A percentile compares a stretch with the other conserved stretches of the same genome.
These are phyloP conservation scores for Phenganax marumi DNA, from an alignment of 92 coral and sea anemone genomes.

Conservation along the genomic window DNA sequence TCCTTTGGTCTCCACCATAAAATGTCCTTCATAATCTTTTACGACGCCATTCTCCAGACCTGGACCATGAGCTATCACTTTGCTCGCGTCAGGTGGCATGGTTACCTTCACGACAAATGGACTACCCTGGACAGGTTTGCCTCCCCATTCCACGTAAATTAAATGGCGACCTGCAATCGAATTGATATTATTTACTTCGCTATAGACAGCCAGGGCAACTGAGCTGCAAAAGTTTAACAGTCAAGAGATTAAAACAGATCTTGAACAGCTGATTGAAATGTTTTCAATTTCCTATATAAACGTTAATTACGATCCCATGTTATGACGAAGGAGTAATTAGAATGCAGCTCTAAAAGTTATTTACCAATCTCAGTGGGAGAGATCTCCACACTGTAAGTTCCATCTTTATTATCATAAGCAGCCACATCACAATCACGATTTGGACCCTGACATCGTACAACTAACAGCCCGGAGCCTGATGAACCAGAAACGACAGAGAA, in stretches of 20 bases:
- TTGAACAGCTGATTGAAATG: not conserved
- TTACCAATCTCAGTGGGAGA: constrained; percentile 70
- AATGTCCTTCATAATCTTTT: constrained; percentile 74
- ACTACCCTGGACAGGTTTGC: constrained; percentile 84
- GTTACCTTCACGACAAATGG: constrained; percentile 91
- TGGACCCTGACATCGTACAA: constrained; percentile 93
- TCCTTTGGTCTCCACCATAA: constrained; percentile 94
- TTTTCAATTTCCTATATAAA: not conserved
- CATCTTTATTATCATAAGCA: constrained; percentile 87
- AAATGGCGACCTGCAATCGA: constrained; percentile 67
- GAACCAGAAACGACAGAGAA: constrained; percentile 79
- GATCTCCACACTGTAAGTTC: constrained; percentile 82
- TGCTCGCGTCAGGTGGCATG: constrained; percentile 65
- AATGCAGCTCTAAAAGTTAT: not conserved
- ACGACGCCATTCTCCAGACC: constrained; percentile 84
- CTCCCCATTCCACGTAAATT: constrained; percentile 91
- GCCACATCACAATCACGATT: constrained; percentile 86
- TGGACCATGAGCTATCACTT: constrained; percentile 61
- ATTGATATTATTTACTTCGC: too few species aligned
- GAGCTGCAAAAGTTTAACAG: too few species aligned
- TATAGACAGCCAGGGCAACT: too few species aligned
- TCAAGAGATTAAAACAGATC: too few species aligned
- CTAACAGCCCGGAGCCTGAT: constrained; percentile 85
- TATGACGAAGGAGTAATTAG: not conserved
- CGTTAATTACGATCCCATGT: too few species aligned